Percentiles rank a stretch among this genome's conserved stretches.
phyloP scores from a whole-genome alignment of 1,140 invertebrate species.

The Trichoplusia ni region DNA sequence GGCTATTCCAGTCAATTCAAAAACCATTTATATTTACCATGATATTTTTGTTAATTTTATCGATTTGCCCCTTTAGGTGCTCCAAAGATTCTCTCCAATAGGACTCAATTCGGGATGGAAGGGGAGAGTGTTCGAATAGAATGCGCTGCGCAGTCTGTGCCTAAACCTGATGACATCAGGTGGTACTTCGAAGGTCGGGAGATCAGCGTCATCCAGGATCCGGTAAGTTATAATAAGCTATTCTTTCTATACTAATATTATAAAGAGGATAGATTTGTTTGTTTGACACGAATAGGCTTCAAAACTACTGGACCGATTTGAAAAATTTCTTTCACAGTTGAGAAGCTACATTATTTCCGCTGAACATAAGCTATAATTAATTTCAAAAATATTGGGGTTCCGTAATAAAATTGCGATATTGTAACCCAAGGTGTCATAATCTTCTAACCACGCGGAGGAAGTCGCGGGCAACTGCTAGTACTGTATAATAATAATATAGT shows the following conservation, averaged over 20 bases:
- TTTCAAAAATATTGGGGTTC: too few relatives aligned
- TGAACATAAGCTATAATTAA: too few relatives aligned
- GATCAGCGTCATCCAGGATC: slow-evolving; percentile 85
- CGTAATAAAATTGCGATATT: too few relatives aligned
- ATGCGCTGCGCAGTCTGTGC: slow-evolving; percentile 93
- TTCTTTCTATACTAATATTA: background rate
- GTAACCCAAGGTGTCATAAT: too few relatives aligned
- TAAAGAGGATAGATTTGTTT: too few relatives aligned
- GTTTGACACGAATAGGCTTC: background rate
- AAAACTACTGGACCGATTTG: slow-evolving; percentile 28
- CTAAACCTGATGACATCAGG: slow-evolving; percentile 91
- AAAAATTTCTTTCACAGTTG: too few relatives aligned
- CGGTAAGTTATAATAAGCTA: slow-evolving; percentile 53
- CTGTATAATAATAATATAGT: too few relatives aligned
- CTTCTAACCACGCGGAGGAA: too few relatives aligned
- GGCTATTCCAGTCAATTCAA: too few relatives aligned
- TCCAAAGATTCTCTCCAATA: slow-evolving; percentile 91
- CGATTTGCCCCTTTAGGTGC: slow-evolving; percentile 80
- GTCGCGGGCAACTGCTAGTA: too few relatives aligned
- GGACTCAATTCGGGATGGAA: slow-evolving; percentile 90
- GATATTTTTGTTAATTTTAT: background rate
- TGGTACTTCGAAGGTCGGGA: slow-evolving; percentile 92
- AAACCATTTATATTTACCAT: background rate
- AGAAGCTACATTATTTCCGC: too few relatives aligned
- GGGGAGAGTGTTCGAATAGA: slow-evolving; percentile 91